A percentile compares a stretch with the other conserved stretches of the same genome.
Evolutionary conservation across 2,888 invertebrate genomes (phyloP).

Genomic region (Lamellibrachia satsuma): DNA sequence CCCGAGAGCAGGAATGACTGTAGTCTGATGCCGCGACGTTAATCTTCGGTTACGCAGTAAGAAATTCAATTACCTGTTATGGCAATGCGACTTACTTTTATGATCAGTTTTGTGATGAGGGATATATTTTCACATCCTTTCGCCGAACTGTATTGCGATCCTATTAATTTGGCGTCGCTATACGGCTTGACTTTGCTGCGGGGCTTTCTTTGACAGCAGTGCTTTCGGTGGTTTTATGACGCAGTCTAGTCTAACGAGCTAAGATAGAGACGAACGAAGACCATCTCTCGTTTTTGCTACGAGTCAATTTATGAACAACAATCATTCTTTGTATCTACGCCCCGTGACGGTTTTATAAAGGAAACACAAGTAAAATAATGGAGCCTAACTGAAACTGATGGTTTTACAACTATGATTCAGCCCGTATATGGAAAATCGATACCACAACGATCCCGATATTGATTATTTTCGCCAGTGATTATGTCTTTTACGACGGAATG

Average conservation of each 20-base stretch:
- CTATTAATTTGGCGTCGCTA: neutral
- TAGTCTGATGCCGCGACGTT: no score
- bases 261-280: neutral
- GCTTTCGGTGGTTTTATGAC: neutral
- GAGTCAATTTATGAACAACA: neutral
- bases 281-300: neutral
- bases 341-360: conserved; percentile 3
- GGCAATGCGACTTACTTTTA: neutral
- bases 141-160: neutral
- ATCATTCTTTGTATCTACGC: neutral
- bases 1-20: no score
- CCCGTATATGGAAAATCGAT: neutral
- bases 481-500: conserved; percentile 12
- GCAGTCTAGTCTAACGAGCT: neutral
- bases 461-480: neutral
- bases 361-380: neutral
- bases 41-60: neutral
- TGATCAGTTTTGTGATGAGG: neutral
- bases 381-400: neutral
- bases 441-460: neutral
- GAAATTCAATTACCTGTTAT: neutral
- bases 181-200: neutral
- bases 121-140: neutral
- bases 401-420: neutral
- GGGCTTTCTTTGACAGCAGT: neutral